Base-by-base conservation (phyloP, 2,113 vertebrate genomes). In the Neolamprologus variostigma region DNA sequence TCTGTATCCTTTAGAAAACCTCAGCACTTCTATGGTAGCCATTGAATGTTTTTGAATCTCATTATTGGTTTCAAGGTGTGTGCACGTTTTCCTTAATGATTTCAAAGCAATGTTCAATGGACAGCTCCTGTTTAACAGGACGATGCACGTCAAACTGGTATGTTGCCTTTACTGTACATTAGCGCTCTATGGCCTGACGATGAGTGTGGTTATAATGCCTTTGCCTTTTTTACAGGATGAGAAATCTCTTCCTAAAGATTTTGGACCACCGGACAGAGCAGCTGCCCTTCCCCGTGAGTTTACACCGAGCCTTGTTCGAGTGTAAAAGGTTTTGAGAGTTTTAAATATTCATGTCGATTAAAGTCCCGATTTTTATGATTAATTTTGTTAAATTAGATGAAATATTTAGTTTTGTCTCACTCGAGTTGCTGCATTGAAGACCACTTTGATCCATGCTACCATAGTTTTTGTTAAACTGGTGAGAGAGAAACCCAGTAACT, bases 71-170 rank as follows among this genome's bases (percentile, higher is more conserved):
- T 78, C 4, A 33, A 7, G 9, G 33, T 47, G 4, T 28, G 3
- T 10, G 2, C 31, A 23, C 1, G 0, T 45, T 84, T 88, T 91
- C 97, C 97, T 98, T 97, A 97, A 97, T 81, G 2, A 21, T 10
- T 85, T 83, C 55, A 68, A 88, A 99, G 98, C 98, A 1, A 99
- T 99, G 99, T 98, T 99, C 87, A 99, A 99, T 37, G 98, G 98
- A 9, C 99, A 99, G 83, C 96, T 98, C 93, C 95, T 99, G 2
- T 99, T 98, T 92, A 99, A 99, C 93, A 96, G 99, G 87, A 97
- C 98, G 8, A 99, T 99, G 99, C 98, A 99, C 0, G 98, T 99
- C 19, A 99, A 99, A 96, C 97, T 99, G 98, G 99, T 99, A 94
- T 95, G 98, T 95, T 37, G 8, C 7, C 10, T 40, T 17, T 5